Conservation (phyloP, 1,140 invertebrate species). For the Mylabris phalerata region DNA sequence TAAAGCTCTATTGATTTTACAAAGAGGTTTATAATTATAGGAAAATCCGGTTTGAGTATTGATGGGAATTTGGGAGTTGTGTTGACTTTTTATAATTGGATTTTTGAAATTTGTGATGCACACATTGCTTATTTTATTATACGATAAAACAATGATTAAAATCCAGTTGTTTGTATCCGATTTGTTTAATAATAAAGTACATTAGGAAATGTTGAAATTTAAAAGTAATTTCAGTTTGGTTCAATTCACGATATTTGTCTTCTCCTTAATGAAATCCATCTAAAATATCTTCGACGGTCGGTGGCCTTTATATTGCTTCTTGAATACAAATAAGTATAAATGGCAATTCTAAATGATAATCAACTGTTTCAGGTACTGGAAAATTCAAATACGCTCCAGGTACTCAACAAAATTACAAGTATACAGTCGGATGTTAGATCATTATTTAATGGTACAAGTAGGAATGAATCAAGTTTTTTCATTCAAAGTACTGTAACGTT, state of each 20-base stretch:
- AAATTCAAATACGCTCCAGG: conserved; percentile 57
- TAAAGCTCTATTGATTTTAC: too few relatives aligned
- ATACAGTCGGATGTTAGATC: conserved; percentile 55
- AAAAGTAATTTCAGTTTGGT: conserved; percentile 1
- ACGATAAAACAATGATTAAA: background rate
- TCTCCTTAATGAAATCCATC: conserved; percentile 2
- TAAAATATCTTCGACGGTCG: conserved; percentile 7
- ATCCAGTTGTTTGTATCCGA: too few relatives aligned
- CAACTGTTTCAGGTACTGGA: conserved; percentile 42
- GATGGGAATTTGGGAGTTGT: too few relatives aligned
- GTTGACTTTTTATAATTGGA: too few relatives aligned
- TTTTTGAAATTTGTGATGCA: too few relatives aligned
- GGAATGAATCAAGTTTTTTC: conserved; percentile 58
- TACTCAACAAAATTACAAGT: conserved; percentile 56
- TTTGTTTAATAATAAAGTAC: too few relatives aligned
- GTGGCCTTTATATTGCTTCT: conserved; percentile 9
- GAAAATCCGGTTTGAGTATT: too few relatives aligned
- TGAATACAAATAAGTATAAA: conserved; percentile 8
- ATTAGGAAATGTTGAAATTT: background rate
- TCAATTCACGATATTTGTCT: conserved; percentile 8
- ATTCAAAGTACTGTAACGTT: conserved; percentile 49
- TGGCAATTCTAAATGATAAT: conserved; percentile 3
- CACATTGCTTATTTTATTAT: too few relatives aligned
- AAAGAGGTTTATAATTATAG: too few relatives aligned
- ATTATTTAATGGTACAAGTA: conserved; percentile 59